Conservation (phyloP, 2,797 vertebrate species). For the Crocodylus rhombifer region DNA sequence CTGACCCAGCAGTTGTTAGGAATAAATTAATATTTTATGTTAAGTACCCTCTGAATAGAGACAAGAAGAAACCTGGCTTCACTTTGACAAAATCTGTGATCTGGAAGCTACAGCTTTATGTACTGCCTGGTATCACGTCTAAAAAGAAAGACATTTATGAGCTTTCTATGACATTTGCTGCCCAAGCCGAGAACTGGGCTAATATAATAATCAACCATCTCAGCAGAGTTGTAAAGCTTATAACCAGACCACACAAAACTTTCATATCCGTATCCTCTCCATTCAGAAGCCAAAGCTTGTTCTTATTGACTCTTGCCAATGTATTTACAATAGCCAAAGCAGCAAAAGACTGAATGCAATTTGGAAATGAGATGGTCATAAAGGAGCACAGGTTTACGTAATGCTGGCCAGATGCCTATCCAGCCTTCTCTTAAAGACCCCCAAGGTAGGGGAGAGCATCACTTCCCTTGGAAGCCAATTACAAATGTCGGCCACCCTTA, state of each 20-base stretch:
- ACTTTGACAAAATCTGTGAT: background rate
- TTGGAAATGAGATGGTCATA: background rate
- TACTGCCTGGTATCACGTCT: fast-evolving
- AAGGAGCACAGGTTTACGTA: slow-evolving; percentile 26
- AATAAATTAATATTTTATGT: background rate
- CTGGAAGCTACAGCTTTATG: background rate
- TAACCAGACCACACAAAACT: slow-evolving; percentile 26
- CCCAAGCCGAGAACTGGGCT: fast-evolving
- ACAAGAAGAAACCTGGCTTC: background rate
- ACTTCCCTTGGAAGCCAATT: no score
- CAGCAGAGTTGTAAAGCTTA: fast-evolving
- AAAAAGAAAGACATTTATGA: background rate
- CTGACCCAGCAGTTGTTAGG: background rate
- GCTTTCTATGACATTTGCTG: background rate
- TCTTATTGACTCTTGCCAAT: background rate
- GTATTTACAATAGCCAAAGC: fast-evolving
- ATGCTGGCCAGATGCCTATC: background rate
- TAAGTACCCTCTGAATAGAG: fast-evolving
- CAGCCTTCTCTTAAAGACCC: no score
- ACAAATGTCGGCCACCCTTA: no score
- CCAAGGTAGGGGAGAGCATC: no score
- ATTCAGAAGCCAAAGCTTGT: background rate
- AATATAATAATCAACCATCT: background rate
- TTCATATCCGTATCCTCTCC: background rate
- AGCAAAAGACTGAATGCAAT: background rate